Conservation (phyloP, 2,888 invertebrate genomes). For the Helleia helle region DNA sequence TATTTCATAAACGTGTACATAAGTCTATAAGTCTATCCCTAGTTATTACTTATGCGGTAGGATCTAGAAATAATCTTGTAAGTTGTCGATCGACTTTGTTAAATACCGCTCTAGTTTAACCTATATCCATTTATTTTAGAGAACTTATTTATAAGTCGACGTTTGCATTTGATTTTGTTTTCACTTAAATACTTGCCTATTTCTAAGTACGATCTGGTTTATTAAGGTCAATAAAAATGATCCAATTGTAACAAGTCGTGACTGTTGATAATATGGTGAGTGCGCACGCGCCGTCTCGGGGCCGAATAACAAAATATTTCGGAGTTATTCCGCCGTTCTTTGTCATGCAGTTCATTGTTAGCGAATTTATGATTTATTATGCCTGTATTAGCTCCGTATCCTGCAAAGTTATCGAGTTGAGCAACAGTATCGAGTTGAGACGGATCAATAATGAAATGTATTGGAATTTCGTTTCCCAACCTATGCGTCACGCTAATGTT, state of each 20-base stretch:
- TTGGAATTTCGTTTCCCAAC: constrained; percentile 9
- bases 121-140: not conserved
- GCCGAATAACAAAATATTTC: constrained; percentile 47
- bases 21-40: not conserved
- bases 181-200: constrained; percentile 1
- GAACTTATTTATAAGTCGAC: constrained; percentile 11
- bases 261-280: constrained; percentile 42
- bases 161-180: constrained; percentile 10
- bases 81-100: not conserved
- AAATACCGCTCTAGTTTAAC: constrained; percentile 5
- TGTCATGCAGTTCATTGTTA: constrained; percentile 58
- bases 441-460: constrained; percentile 8
- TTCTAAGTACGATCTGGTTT: not conserved
- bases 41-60: not conserved
- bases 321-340: constrained; percentile 42
- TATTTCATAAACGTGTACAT: not conserved
- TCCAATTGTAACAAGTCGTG: constrained; percentile 52
- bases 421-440: constrained; percentile 26
- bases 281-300: constrained; percentile 61
- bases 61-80: not conserved
- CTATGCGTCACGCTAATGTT: not conserved
- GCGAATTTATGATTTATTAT: constrained; percentile 56
- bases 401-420: constrained; percentile 47
- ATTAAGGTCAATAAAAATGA: constrained; percentile 53
- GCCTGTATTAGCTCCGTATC: constrained; percentile 33